Evolutionary conservation across 1,140 invertebrate genomes (phyloP).

Genomic region (Cyrtorhinus lividipennis): DNA sequence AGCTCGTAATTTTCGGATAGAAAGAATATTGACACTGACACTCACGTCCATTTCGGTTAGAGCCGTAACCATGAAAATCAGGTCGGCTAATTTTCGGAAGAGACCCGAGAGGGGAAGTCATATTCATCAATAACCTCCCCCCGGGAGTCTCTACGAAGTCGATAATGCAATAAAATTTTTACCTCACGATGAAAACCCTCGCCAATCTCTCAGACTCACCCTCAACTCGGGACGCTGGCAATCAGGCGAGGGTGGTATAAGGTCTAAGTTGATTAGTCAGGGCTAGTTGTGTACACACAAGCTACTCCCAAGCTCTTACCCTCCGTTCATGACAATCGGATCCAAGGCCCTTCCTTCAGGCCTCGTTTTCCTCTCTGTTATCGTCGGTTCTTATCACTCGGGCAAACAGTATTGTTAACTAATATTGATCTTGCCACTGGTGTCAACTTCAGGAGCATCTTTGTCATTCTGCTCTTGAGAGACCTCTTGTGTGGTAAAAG

Average conservation of each 20-base stretch:
- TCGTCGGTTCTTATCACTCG: not conserved
- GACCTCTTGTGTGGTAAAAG: no score
- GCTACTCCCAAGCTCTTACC: not conserved
- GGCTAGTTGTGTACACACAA: conserved; percentile 7
- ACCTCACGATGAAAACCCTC: not conserved
- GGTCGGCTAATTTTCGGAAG: not conserved
- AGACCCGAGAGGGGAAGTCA: not conserved
- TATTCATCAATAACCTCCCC: conserved; percentile 1
- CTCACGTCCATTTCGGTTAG: not conserved
- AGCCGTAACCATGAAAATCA: not conserved
- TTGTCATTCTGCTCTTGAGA: no score
- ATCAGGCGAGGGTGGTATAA: not conserved
- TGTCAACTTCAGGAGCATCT: not conserved
- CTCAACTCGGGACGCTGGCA: not conserved
- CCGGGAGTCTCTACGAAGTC: not conserved
- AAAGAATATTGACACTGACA: not conserved
- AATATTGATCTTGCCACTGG: not conserved
- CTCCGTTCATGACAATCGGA: conserved; percentile 1
- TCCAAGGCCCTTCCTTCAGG: not conserved
- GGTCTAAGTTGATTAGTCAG: conserved; percentile 6
- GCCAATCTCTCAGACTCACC: not conserved
- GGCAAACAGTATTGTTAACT: not conserved
- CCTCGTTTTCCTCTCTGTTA: not conserved
- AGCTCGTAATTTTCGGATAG: no score
- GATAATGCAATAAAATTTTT: conserved; percentile 6